Conservation (phyloP, 2,113 vertebrate genomes). For the Urocynchramus pylzowi region DNA sequence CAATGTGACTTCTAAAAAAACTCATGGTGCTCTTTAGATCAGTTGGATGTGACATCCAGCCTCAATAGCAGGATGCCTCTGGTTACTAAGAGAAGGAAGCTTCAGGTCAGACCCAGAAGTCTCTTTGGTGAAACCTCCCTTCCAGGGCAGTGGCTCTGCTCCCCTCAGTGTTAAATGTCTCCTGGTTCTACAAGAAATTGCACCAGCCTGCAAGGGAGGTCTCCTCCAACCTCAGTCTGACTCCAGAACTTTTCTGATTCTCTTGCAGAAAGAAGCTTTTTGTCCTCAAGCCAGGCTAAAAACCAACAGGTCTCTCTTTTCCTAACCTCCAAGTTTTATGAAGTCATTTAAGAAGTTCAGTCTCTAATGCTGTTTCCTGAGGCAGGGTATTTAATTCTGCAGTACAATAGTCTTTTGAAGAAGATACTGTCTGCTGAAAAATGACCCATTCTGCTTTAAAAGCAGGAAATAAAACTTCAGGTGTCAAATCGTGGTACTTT, state of each 20-base stretch:
- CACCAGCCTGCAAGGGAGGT: background rate
- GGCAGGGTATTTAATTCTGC: slow-evolving; percentile 26
- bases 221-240: background rate
- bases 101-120: background rate
- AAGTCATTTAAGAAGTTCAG: background rate
- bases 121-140: background rate
- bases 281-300: background rate
- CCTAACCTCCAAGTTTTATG: background rate
- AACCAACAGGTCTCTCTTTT: background rate
- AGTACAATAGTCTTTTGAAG: slow-evolving; percentile 24
- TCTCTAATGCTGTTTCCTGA: slow-evolving; percentile 10
- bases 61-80: background rate
- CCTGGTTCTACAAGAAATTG: background rate
- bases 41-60: background rate
- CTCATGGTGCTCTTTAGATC: background rate
- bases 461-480: slow-evolving; percentile 36
- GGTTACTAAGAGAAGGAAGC: background rate
- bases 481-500: background rate
- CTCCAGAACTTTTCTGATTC: background rate
- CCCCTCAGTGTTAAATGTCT: background rate
- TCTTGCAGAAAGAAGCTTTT: background rate
- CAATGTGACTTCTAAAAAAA: background rate
- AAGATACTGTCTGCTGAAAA: slow-evolving; percentile 3
- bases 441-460: slow-evolving; percentile 6
- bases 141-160: background rate